Evolutionary conservation across 2,888 invertebrate genomes (phyloP), one percentile per base, ranked within the genome.

Genomic region (Lordiphosa andalusiaca): DNA sequence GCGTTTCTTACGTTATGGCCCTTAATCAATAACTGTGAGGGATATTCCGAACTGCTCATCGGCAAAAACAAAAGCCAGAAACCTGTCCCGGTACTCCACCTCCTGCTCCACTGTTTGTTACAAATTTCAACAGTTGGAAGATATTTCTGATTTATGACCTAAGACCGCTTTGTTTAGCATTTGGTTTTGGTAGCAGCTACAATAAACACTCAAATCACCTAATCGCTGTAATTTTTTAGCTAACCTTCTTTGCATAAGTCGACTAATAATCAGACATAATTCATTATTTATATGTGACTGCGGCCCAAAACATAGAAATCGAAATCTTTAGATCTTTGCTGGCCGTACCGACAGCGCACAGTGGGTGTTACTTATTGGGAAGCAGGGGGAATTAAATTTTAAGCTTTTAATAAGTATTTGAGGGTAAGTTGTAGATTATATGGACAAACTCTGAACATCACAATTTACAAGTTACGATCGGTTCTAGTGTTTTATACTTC

Each of bases 11-110:
- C 55, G 67, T 84, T 81, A 75, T 78, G 78, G 67, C 60, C 69
- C 75, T 73, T 75, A 81, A 81, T 81, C 84, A 81, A 84, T 81
- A 81, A 83, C 73, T 77, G 64, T 67, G 42, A 52, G 61, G 53
- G 63, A 63, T 63, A 40, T 63, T 50, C 49, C 38, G 46, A 42
- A 21, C 53, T 49, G 19, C 33, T 48, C 23, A 21, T 38, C 33
- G 25, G 10, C 44, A 3, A 30, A 30, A 30, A 30, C 30, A 30
- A 30, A 30, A 30, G 30, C 30, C 7, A 30, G 9, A 30, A 30
- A 30, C 30, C 30, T 9, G 9, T 9, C 9, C 9, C 30, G 30
- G 9, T 25, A 13, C 13, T 42, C 19, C 19, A 19, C 4, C 37
- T 42, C 30, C 23, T 25, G 2, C 7, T 6, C 41, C 82, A 70